A percentile compares a stretch with the other conserved stretches of the same genome.
Conservation (phyloP, 2,797 vertebrate genomes). For the Monodelphis domestica region DNA sequence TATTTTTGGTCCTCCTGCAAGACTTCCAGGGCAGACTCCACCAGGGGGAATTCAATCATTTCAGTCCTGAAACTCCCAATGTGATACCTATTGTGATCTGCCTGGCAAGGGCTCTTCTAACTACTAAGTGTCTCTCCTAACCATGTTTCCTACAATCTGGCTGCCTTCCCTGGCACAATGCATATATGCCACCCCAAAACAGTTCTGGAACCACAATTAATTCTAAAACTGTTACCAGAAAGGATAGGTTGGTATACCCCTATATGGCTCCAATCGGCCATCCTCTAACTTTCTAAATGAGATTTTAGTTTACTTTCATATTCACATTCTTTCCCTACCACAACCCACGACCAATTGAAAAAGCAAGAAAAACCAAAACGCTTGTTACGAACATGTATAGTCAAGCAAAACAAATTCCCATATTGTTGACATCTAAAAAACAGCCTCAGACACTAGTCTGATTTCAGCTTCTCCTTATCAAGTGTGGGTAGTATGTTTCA, state of each 20-base stretch:
- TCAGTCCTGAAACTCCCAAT: background rate
- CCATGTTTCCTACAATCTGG: background rate
- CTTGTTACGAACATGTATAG: no score
- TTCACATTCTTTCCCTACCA: background rate
- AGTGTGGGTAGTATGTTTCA: no score
- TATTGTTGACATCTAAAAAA: no score
- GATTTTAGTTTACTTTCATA: background rate
- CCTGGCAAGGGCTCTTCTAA: no score
- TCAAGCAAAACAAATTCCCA: no score
- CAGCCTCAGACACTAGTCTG: no score
- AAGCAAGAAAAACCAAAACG: no score
- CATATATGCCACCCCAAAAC: background rate
- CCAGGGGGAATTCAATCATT: background rate
- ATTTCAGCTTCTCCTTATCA: no score
- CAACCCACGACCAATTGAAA: no score
- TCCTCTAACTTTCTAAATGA: background rate
- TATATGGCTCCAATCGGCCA: background rate
- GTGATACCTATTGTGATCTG: background rate
- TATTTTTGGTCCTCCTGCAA: no score
- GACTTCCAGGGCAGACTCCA: no score
- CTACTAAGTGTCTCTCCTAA: background rate
- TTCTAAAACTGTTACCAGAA: background rate
- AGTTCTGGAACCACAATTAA: background rate
- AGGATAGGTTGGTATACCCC: background rate
- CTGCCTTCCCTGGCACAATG: background rate